Evolutionary conservation across 2,113 vertebrate genomes (phyloP), one percentile per base, ranked within the genome.

Genomic region (Cygnus atratus): DNA sequence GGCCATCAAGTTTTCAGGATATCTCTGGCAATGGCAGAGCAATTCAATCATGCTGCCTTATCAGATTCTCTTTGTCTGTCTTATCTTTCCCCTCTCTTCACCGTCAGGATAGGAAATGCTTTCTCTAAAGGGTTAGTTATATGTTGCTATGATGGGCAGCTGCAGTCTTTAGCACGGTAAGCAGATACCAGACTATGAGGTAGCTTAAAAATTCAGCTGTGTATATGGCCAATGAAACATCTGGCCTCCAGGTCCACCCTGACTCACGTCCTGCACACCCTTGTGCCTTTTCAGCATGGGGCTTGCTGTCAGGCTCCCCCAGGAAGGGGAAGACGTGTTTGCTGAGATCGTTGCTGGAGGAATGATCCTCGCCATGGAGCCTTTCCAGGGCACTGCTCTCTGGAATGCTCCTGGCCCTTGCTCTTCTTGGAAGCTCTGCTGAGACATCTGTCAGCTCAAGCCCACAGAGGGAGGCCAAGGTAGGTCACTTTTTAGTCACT

Each of bases 21-120:
- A 91, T 90, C 66, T 58, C 24, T 59, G 76, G 86, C 26, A 58
- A 52, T 41, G 57, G 19, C 80, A 93, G 92, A 61, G 71, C 37
- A 75, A 66, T 87, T 92, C 44, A 37, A 5, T 85, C 66, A 73
- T 66, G 17, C 9, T 65, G 17, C 13, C 39, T 84, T 92, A 94
- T 68, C 57, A 87, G 88, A 87, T 93, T 66, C 19, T 57, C 68
- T 57, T 66, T 93, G 57, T 48, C 82, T 74, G 7, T 0, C 37
- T 89, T 87, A 59, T 70, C 93, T 84, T 86, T n/a, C 35, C n/a
- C 33, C n/a, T 73, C 63, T 86, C n/a, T 79, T 39, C 72, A 68
- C 48, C 13, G 3, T 31, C 31, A 12, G 43, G 52, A 55, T 67
- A 39, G 81, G 73, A 91, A 91, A 43, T 67, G n/a, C 21, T 66